Percentiles rank a stretch among this genome's conserved stretches.
Evolutionary conservation across 2,888 invertebrate species (phyloP).

Genomic region (Ethmia dodecea): DNA sequence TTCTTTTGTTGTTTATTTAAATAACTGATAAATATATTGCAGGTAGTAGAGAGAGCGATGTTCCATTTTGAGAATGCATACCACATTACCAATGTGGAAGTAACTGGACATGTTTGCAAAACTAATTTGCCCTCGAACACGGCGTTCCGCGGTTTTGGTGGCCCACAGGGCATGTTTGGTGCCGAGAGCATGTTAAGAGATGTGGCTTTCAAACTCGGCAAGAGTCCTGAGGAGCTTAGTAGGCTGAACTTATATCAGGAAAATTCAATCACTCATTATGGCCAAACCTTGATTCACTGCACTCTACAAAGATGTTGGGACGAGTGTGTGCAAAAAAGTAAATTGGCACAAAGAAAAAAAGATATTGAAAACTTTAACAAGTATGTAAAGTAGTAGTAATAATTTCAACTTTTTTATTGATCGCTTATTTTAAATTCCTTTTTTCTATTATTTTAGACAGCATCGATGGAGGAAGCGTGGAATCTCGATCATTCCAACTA

Average conservation of each 20-base stretch:
- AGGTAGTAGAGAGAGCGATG: constrained; percentile 91
- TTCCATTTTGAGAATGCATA: constrained; percentile 91
- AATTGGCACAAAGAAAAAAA: constrained; percentile 77
- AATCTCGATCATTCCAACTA: constrained; percentile 87
- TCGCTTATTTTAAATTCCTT: background rate
- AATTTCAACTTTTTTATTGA: too few species aligned
- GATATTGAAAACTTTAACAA: constrained; percentile 84
- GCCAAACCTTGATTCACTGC: constrained; percentile 84
- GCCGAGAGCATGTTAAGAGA: constrained; percentile 88
- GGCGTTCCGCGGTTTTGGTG: constrained; percentile 95
- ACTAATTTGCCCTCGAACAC: constrained; percentile 96
- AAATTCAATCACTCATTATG: constrained; percentile 87
- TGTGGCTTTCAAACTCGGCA: constrained; percentile 83
- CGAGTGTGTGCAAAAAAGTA: constrained; percentile 83
- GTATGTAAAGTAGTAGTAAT: constrained; percentile 44
- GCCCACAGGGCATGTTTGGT: constrained; percentile 93
- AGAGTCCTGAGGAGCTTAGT: constrained; percentile 80
- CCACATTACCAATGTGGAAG: constrained; percentile 83
- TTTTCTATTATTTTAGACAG: constrained; percentile 64
- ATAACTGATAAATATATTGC: constrained; percentile 21
- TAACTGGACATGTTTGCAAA: constrained; percentile 86
- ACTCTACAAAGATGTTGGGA: constrained; percentile 87
- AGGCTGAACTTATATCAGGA: constrained; percentile 88
- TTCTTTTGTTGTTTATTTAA: too few species aligned
- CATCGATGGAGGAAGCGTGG: constrained; percentile 94